Evolutionary conservation across 2,113 vertebrate species (phyloP), one percentile per base, ranked within the genome.

Genomic region (Kryptolebias marmoratus): DNA sequence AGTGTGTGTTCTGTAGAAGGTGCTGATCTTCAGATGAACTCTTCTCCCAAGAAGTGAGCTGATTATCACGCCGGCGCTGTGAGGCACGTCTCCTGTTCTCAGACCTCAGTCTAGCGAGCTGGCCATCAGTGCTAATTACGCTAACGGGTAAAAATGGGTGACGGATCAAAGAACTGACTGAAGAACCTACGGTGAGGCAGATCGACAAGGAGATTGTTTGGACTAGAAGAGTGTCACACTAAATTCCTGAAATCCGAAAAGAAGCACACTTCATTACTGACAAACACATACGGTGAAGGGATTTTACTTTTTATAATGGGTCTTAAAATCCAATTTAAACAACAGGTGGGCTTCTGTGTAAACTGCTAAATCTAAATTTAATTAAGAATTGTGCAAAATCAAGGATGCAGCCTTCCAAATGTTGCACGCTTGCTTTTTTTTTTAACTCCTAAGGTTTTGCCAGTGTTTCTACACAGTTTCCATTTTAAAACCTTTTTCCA

Each of bases 101-200:
- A 77, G 55, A 74, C 50, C 61, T 63, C 39, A 48, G 82, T 74
- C 45, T 64, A 70, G 18, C 4, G 58, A 84, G 62, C 61, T 68
- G 30, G 62, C 62, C 68, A 68, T 89, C 81, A 87, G 77, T n/a
- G 68, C 57, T 81, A 76, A 76, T 82, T 73, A 82, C 22, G 71
- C 64, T 77, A 75, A 80, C 72, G 70, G 69, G 71, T 79, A 85
- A 85, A 69, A 74, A 83, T 86, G 65, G 14, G 42, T 36, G 57
- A 78, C 30, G 54, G 56, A 64, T 68, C 56, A 67, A 65, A 75
- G 55, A 22, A 74, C 71, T 16, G 64, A 69, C 67, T 69, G 27
- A 59, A 64, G 47, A 71, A 68, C 54, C 68, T 54, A 49, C 48
- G 62, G 64, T 76, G 64, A 5, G 44, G 45, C 55, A 49, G 36